Base-by-base conservation (phyloP, 2,888 invertebrate genomes). In the Bhutanitis thaidina region DNA sequence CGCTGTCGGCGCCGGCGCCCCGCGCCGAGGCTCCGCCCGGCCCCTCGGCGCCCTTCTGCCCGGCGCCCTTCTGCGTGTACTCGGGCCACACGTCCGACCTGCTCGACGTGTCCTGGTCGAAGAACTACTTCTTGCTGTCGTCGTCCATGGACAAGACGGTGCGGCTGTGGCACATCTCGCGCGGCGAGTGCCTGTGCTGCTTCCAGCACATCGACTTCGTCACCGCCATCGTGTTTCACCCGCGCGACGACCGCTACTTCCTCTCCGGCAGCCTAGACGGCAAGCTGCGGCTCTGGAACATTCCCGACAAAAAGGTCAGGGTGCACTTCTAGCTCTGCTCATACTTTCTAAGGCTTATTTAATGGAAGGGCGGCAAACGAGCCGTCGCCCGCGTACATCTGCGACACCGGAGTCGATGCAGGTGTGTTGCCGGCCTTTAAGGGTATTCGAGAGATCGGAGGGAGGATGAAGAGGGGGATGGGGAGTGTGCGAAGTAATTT, bases 161-260 rank as follows among this genome's bases (percentile, higher is more conserved):
- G 1, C 62, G 89, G 2, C 86, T 99, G 53, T 99, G 99, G 99
- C 99, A 99, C 79, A 97, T 99, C 56, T 98, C 98, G 0, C 91
- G 99, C 32, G 95, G 96, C 67, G 99, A 99, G 80, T 99, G 99
- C 74, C 92, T 99, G 0, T 99, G 99, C 76, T 98, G 98, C 74
- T 99, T 99, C 85, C 98, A 99, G 76, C 99, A 99, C 76, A 98
- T 98, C 58, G 99, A 99, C 86, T 99, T 99, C 78, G 99, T 99
- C 47, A 99, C 99, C 0, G 98, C 99, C 0, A 98, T 99, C 65
- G 98, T 97, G 47, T 99, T 99, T 80, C 98, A 99, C 86, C 99
- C 99, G 1, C 91, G 95, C 49, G 96, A 96, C 67, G 96, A 96
- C 75, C 85, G 96, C 20, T 94, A 98, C 80, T 99, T 99, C 83